Percentiles rank a stretch among this genome's conserved stretches.
Evolutionary conservation across 1,140 invertebrate species (phyloP).

Genomic region (Conus betulinus): DNA sequence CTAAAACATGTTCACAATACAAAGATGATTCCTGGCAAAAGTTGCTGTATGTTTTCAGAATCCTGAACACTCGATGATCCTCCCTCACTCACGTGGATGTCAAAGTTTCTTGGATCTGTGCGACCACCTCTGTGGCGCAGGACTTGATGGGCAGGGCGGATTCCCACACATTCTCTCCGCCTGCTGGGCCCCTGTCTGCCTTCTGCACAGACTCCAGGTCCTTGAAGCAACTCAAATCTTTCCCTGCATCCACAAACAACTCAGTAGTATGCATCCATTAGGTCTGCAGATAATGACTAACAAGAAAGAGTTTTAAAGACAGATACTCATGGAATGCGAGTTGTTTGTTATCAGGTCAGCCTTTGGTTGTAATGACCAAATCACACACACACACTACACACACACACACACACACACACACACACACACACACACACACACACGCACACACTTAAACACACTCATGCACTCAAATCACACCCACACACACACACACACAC

Average conservation of each 20-base stretch:
- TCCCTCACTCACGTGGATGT: constrained; percentile 35
- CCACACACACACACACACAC: too few species aligned
- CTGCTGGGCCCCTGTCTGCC: constrained; percentile 20
- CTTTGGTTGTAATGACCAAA: too few species aligned
- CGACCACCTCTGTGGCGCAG: constrained; percentile 23
- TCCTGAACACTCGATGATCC: too few species aligned
- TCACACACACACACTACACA: too few species aligned
- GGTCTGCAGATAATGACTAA: not conserved
- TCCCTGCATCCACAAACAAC: constrained; percentile 28
- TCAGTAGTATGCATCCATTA: not conserved
- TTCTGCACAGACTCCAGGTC: constrained; percentile 46
- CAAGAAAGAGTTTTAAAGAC: not conserved
- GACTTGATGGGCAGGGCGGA: constrained; percentile 29
- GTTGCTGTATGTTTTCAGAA: too few species aligned
- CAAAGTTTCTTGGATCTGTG: constrained; percentile 38
- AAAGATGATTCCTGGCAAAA: too few species aligned
- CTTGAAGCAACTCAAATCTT: constrained; percentile 47
- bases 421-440: not conserved
- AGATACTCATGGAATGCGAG: too few species aligned
- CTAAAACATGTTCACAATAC: too few species aligned
- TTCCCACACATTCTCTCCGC: constrained; percentile 31
- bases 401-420: too few species aligned
- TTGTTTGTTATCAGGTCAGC: not conserved
- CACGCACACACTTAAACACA: not conserved
- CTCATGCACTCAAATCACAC: not conserved